These are phyloP conservation scores for Trochalopteron elliotii DNA, from an alignment of 2,113 vertebrate genomes.

Conservation along the genomic window DNA sequence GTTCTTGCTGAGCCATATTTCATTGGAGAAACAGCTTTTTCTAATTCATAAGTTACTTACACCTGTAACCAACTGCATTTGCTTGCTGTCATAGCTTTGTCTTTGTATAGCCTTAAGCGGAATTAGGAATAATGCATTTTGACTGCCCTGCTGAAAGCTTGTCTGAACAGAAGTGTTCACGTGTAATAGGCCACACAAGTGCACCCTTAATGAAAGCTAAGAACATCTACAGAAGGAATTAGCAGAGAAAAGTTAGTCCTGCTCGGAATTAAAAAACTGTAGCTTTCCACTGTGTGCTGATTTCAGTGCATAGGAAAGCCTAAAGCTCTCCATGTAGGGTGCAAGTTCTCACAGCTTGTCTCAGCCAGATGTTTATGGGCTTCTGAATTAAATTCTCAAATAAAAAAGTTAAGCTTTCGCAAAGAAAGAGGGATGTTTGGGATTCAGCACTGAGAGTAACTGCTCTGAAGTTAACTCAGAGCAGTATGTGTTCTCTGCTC, in stretches of 20 bases:
- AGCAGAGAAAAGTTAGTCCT: not conserved
- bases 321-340: not conserved
- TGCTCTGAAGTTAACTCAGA: not conserved
- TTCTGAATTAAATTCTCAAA: not conserved
- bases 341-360: not conserved
- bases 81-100: not conserved
- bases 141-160: not conserved
- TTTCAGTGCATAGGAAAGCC: not conserved
- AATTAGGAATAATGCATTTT: not conserved
- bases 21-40: not conserved
- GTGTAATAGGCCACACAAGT: not conserved
- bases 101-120: conserved; percentile 1
- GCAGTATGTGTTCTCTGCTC: not conserved
- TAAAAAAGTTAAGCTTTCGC: not conserved
- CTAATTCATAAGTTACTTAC: not conserved
- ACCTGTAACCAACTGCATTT: not conserved
- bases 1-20: not conserved
- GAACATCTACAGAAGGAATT: not conserved
- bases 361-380: not conserved
- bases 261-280: not conserved
- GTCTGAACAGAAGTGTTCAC: not conserved
- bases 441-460: not conserved
- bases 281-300: not conserved
- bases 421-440: not conserved
- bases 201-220: not conserved